Conservation (phyloP, 2,797 vertebrate genomes). For the Darevskia mixta region DNA sequence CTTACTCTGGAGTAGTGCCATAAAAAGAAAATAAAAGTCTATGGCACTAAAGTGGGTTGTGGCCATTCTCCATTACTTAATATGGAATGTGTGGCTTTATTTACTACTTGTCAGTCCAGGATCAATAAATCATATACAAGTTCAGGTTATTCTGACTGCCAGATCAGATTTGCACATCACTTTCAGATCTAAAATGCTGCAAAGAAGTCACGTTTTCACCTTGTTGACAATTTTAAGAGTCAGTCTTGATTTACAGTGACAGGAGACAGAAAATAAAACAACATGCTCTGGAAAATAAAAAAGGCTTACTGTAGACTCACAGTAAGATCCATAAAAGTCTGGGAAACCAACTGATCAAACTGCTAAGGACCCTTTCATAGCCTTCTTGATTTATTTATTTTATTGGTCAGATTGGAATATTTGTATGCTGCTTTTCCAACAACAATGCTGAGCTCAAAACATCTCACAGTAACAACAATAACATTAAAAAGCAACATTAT, state of each 20-base stretch:
- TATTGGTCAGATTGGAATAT: too few relatives aligned
- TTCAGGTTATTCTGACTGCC: slow-evolving; percentile 32
- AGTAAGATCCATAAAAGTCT: not conserved
- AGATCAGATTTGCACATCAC: slow-evolving; percentile 25
- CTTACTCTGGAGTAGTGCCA: slow-evolving; percentile 12
- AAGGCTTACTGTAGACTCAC: not conserved
- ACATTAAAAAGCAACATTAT: too few relatives aligned
- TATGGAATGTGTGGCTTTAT: slow-evolving; percentile 21
- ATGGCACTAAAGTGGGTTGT: slow-evolving; percentile 9
- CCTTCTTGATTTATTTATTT: not conserved
- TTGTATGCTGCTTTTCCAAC: too few relatives aligned
- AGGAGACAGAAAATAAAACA: slow-evolving; percentile 33
- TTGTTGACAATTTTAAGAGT: slow-evolving; percentile 37
- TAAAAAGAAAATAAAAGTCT: slow-evolving; percentile 8
- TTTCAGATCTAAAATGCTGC: slow-evolving; percentile 34
- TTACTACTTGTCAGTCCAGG: slow-evolving; percentile 18
- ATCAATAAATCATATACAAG: slow-evolving; percentile 40
- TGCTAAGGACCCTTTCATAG: not conserved
- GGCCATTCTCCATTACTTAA: not conserved
- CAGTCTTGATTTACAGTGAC: slow-evolving; percentile 20
- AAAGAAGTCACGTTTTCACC: slow-evolving; percentile 21
- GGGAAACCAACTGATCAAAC: not conserved
- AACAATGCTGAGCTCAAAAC: too few relatives aligned
- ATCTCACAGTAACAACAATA: too few relatives aligned
- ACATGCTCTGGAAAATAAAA: not conserved